Percentiles rank a stretch among this genome's conserved stretches.
These are phyloP conservation scores for Holotrichia oblita DNA, from an alignment of 1,140 invertebrate genomes.

Conservation along the genomic window DNA sequence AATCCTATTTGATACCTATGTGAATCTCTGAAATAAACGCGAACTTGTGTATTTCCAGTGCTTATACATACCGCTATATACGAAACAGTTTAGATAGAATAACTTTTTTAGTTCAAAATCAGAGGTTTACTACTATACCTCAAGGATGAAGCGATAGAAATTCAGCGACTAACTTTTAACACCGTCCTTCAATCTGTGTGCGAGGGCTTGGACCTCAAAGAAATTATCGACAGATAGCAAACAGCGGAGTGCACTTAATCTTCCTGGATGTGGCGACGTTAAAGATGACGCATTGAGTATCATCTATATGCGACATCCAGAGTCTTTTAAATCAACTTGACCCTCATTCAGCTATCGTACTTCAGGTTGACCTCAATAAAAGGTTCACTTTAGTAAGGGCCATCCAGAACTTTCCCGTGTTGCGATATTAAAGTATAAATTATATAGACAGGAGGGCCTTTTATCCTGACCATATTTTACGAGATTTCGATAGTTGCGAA, in stretches of 20 bases:
- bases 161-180: conserved; percentile 3
- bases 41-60: no score
- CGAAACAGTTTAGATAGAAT: no score
- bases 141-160: no score
- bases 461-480: not conserved
- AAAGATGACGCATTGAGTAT: conserved; percentile 22
- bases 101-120: no score
- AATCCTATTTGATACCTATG: no score
- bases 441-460: not conserved
- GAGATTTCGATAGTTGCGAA: not conserved
- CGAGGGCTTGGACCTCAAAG: not conserved
- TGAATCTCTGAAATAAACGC: no score
- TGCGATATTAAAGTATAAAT: conserved; percentile 29
- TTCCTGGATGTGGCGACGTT: conserved; percentile 4
- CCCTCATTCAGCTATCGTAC: conserved; percentile 21
- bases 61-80: no score
- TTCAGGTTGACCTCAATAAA: conserved; percentile 18
- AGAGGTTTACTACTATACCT: no score
- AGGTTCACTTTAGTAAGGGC: not conserved
- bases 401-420: conserved; percentile 20
- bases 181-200: not conserved
- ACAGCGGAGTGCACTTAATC: conserved; percentile 25
- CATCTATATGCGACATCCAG: conserved; percentile 30
- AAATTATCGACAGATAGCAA: not conserved
- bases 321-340: conserved; percentile 27